Evolutionary conservation across 2,113 vertebrate genomes (phyloP).

Genomic region (Anas platyrhynchos): DNA sequence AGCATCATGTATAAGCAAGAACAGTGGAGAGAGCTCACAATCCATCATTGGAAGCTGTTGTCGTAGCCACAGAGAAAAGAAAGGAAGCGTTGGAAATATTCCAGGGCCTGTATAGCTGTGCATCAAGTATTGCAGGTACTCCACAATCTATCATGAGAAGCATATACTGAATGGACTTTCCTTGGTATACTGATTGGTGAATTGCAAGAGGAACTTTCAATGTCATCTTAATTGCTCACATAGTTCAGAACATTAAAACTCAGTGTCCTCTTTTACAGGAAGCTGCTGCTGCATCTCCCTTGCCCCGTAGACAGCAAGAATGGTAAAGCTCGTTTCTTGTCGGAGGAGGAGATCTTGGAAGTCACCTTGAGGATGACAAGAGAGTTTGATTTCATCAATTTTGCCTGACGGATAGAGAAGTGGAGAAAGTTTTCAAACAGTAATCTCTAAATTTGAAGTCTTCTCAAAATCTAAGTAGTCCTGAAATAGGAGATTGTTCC

Average conservation of each 20-base stretch:
- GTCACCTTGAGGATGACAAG: constrained; percentile 84
- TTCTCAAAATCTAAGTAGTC: not conserved
- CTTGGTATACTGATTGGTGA: not conserved
- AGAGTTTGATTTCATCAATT: constrained; percentile 81
- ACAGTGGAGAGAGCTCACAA: not conserved
- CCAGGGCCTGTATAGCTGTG: not conserved
- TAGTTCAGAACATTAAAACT: not conserved
- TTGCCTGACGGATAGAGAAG: constrained; percentile 65
- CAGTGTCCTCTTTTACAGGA: constrained; percentile 76
- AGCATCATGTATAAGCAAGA: not conserved
- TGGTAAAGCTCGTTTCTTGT: constrained; percentile 84
- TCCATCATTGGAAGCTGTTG: not conserved
- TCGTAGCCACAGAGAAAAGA: not conserved
- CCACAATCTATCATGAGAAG: not conserved
- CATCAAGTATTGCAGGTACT: not conserved
- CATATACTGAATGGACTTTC: not conserved
- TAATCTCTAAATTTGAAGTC: not conserved
- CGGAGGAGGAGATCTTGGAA: constrained; percentile 84
- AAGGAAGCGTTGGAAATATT: constrained; percentile 24
- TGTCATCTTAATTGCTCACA: not conserved
- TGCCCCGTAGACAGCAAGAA: constrained; percentile 80
- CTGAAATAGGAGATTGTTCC: not conserved
- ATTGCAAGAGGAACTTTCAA: not conserved
- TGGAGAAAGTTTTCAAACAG: not conserved
- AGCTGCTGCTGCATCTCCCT: constrained; percentile 89